Base-by-base conservation (phyloP, 2,888 invertebrate species). In the Eupithecia centaureata region DNA sequence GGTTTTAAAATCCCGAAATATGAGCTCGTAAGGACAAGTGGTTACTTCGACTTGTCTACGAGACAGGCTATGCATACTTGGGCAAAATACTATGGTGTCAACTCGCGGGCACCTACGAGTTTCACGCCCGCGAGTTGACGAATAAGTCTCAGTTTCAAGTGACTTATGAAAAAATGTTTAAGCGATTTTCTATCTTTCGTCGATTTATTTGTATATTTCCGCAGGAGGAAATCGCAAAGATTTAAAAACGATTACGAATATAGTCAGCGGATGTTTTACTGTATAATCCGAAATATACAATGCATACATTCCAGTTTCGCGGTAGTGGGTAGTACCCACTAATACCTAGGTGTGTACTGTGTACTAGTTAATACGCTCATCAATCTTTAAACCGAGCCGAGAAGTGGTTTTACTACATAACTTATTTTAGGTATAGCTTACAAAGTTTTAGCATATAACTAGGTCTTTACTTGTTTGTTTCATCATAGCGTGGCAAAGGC, bases 381-480 rank as follows among this genome's bases (percentile, higher is more conserved):
- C 68, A 61, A 69, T 72, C 72, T 65, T 70, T 64, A 72, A 72
- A 61, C 42, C 60, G 52, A 60, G 51, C 56, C 67, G 66, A 67
- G 71, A 72, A 69, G 71, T 65, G 70, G 74, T 61, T 72, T 33
- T 63, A 47, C 60, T 56, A 64, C 63, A 59, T 61, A 61, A 66
- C 68, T 64, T 65, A 71, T 68, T 68, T 63, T 27, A 63, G 61
- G n/a, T 47, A 68, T 71, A 65, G 65, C 69, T 67, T 66, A 70
- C 66, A 10, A 33, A 13, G 8, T 3, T 10, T 10, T 13, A 35
- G 35, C 5, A 25, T 8, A 15, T 52, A 27, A 52, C 52, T 52
- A 8, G 13, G 27, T 25, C 5, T 15, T 52, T 52, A 52, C 15
- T 18, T 42, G 42, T 47, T 22, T 3, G 10, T 47, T 47, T 47